Conservation (phyloP, 2,797 vertebrate species). For the Spheniscus humboldti region DNA sequence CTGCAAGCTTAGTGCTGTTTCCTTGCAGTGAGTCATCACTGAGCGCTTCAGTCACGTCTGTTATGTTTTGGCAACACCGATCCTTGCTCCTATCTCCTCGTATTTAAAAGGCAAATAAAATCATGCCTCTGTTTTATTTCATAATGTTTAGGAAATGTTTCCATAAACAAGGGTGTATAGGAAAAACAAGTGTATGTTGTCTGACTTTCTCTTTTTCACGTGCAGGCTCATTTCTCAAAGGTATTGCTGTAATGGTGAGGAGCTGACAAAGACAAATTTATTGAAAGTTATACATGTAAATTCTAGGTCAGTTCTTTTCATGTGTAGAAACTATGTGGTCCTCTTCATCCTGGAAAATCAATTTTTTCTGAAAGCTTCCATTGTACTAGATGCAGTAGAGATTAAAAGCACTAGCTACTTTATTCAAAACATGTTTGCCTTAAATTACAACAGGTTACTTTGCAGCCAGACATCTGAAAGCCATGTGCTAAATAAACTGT, state of each 20-base stretch:
- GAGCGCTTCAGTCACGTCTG: neutral
- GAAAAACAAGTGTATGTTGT: neutral
- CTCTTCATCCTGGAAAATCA: slow-evolving; percentile 53
- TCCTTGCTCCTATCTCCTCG: neutral
- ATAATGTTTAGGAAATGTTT: slow-evolving; percentile 15
- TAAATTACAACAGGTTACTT: slow-evolving; percentile 73
- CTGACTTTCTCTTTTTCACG: neutral
- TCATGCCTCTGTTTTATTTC: neutral
- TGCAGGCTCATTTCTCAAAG: neutral
- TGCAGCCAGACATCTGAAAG: slow-evolving; percentile 70
- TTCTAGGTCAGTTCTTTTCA: slow-evolving; percentile 29
- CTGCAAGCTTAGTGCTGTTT: neutral
- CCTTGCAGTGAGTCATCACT: neutral
- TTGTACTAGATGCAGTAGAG: slow-evolving; percentile 49
- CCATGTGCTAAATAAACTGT: slow-evolving; percentile 71
- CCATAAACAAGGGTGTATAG: neutral
- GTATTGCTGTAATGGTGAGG: neutral
- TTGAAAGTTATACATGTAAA: slow-evolving; percentile 9
- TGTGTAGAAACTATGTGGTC: neutral
- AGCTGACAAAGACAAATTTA: neutral
- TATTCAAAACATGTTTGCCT: slow-evolving; percentile 74
- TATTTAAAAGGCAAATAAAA: neutral
- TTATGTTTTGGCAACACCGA: neutral
- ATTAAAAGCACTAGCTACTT: slow-evolving; percentile 67
- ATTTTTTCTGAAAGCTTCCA: slow-evolving; percentile 63